phyloP scores from a whole-genome alignment of 2,888 invertebrate species.

The Pemphredon lugubris region DNA sequence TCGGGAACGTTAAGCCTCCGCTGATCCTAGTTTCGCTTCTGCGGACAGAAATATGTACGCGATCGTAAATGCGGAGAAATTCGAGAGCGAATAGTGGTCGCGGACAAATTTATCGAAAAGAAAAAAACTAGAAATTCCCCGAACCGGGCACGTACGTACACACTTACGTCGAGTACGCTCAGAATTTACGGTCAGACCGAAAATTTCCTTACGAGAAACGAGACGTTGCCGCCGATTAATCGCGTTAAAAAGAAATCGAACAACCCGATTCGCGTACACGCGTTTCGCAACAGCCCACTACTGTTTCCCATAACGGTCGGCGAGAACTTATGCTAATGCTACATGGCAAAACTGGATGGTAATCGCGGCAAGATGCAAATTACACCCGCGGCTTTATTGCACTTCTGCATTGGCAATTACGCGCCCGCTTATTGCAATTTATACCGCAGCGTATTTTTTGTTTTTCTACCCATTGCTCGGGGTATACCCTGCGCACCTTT shows the following conservation, averaged over 20 bases:
- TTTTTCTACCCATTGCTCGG: not conserved
- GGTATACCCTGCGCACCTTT: not conserved
- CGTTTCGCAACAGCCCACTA: conserved; percentile 10
- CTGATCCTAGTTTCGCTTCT: conserved; percentile 6
- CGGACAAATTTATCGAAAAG: not conserved
- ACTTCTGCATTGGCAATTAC: conserved; percentile 41
- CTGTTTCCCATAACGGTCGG: conserved; percentile 34
- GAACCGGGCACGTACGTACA: no score
- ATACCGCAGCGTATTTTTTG: conserved; percentile 32
- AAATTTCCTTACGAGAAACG: no score
- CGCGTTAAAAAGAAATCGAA: conserved; percentile 12
- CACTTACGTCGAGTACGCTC: no score
- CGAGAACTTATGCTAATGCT: conserved; percentile 54
- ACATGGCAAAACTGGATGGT: conserved; percentile 31
- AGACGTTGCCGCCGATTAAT: no score
- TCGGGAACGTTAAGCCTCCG: conserved; percentile 14
- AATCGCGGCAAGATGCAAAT: conserved; percentile 57
- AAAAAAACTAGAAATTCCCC: no score
- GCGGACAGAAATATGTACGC: conserved; percentile 23
- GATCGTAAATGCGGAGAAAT: conserved; percentile 7
- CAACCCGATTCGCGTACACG: conserved; percentile 6
- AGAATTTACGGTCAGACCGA: no score
- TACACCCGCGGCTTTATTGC: conserved; percentile 48
- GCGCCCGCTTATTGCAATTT: conserved; percentile 50
- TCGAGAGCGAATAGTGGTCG: not conserved